These are phyloP conservation scores for Acridotheres tristis DNA, from an alignment of 2,797 vertebrate genomes.

Conservation along the genomic window DNA sequence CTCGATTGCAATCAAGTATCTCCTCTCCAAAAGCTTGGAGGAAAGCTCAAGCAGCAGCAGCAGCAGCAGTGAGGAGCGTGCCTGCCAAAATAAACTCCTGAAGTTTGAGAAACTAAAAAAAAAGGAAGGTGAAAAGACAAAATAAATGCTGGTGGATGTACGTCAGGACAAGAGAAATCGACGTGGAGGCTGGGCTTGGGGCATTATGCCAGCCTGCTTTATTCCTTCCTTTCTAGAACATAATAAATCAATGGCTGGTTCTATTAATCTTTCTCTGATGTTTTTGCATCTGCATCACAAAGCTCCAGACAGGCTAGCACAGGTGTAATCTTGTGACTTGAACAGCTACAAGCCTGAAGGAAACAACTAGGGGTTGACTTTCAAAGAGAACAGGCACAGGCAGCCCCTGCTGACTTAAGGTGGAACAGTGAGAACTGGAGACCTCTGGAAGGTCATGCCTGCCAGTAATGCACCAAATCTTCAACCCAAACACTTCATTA, in stretches of 20 bases:
- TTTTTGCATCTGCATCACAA: constrained; percentile 48
- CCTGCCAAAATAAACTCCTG: constrained; percentile 51
- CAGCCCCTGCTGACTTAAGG: constrained; percentile 20
- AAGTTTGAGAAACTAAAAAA: not conserved
- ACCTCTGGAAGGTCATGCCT: not conserved
- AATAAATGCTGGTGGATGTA: constrained; percentile 9
- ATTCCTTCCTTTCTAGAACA: not conserved
- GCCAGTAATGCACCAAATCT: not conserved
- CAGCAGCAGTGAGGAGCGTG: not conserved
- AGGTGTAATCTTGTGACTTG: constrained; percentile 24
- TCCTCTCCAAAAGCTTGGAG: constrained; percentile 38
- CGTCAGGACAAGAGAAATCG: not conserved
- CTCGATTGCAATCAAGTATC: constrained; percentile 36
- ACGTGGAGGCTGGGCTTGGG: not conserved
- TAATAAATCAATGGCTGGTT: constrained; percentile 53
- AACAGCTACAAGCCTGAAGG: constrained; percentile 1
- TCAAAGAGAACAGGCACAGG: not conserved
- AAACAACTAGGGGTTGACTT: constrained; percentile 9
- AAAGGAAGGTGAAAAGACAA: not conserved
- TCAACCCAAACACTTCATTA: not conserved
- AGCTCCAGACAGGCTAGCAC: constrained; percentile 34
- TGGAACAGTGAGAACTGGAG: not conserved
- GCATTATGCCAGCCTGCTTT: not conserved
- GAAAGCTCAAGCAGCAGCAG: constrained; percentile 47
- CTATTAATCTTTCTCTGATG: constrained; percentile 32